Conservation (phyloP, 2,113 vertebrate species). For the Sula dactylatra region DNA sequence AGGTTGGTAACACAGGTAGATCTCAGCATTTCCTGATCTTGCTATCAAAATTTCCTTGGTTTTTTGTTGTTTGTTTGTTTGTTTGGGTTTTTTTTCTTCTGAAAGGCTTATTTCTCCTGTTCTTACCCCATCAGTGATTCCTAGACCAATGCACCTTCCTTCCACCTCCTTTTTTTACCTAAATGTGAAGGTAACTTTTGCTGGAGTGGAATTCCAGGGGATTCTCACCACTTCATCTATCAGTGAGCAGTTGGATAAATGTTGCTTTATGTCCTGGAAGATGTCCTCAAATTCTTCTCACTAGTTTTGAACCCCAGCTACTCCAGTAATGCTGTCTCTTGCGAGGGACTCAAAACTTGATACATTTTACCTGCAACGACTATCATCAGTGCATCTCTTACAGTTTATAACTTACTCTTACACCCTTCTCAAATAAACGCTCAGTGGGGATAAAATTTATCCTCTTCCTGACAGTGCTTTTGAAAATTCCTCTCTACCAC, state of each 20-base stretch:
- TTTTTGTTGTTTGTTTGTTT: neutral
- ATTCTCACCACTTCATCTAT: neutral
- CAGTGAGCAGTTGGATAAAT: neutral
- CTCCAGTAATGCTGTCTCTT: neutral
- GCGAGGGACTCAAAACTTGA: neutral
- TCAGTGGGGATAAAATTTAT: neutral
- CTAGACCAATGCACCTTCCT: neutral
- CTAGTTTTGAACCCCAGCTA: neutral
- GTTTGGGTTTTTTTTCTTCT: neutral
- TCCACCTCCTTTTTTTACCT: neutral
- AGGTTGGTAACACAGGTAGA: neutral
- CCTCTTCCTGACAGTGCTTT: neutral
- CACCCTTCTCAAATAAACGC: neutral
- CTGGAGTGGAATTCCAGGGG: neutral
- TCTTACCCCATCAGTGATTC: neutral
- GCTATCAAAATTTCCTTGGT: neutral
- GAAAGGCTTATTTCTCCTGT: neutral
- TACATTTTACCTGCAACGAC: neutral
- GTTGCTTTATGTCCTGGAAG: neutral
- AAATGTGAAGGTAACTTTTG: neutral
- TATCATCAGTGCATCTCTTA: neutral
- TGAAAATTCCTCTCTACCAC: neutral
- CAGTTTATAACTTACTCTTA: neutral
- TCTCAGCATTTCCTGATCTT: neutral
- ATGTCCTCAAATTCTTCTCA: neutral